phyloP scores from a whole-genome alignment of 2,888 invertebrate genomes.

The Drosophila niveifrons region DNA sequence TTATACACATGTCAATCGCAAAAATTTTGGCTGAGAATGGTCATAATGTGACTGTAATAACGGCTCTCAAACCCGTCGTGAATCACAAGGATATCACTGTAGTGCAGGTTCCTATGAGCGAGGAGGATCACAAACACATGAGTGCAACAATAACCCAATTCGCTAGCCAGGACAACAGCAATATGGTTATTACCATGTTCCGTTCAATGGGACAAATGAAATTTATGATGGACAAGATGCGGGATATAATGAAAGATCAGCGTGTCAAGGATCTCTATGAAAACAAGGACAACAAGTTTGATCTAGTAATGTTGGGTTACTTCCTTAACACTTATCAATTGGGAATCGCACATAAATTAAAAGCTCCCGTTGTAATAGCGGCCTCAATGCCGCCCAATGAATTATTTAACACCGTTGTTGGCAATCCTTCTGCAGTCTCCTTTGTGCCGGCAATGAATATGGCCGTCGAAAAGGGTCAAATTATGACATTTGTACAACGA shows the following conservation, averaged over 20 bases:
- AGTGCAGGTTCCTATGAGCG: conserved; percentile 59
- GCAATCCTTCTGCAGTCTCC: conserved; percentile 71
- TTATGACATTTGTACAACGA: conserved; percentile 61
- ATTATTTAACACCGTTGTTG: conserved; percentile 60
- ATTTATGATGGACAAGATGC: conserved; percentile 62
- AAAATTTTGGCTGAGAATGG: conserved; percentile 79
- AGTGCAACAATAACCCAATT: conserved; percentile 47
- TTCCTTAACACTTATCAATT: conserved; percentile 80
- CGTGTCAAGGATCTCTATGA: conserved; percentile 73
- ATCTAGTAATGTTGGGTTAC: conserved; percentile 80
- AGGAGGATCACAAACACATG: conserved; percentile 44
- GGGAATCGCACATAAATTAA: conserved; percentile 77
- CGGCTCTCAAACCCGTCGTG: conserved; percentile 66
- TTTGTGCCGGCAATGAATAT: conserved; percentile 64
- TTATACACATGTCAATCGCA: conserved; percentile 78
- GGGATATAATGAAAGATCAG: conserved; percentile 56
- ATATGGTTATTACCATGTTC: conserved; percentile 30
- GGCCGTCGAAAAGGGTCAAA: conserved; percentile 37
- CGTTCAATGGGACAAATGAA: conserved; percentile 39
- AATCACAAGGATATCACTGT: conserved; percentile 63
- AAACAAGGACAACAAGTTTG: conserved; percentile 71
- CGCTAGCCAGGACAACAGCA: conserved; percentile 61
- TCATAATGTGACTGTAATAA: conserved; percentile 83
- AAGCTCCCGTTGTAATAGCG: conserved; percentile 73
- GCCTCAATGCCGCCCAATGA: conserved; percentile 58